A percentile compares a stretch with the other conserved stretches of the same genome.
phyloP scores from a whole-genome alignment of 2,888 invertebrate genomes.

The Watsonalla binaria region DNA sequence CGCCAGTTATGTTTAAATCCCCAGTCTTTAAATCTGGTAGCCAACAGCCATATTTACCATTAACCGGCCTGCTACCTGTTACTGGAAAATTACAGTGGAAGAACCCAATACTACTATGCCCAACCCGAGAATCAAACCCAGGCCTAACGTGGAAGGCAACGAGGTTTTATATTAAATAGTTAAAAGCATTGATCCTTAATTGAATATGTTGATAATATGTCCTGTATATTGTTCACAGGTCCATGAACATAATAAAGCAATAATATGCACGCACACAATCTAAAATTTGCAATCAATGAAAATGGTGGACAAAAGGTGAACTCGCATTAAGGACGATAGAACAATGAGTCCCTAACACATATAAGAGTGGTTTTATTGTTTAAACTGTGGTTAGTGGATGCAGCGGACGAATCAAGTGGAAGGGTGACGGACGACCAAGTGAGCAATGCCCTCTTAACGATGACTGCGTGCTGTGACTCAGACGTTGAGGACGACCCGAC shows the following conservation, averaged over 20 bases:
- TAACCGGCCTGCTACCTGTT: no score
- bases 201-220: neutral
- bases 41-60: no score
- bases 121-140: no score
- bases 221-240: conserved; percentile 21
- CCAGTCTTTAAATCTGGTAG: no score
- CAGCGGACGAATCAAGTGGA: conserved; percentile 54
- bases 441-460: conserved; percentile 77
- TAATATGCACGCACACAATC: conserved; percentile 34
- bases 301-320: conserved; percentile 45
- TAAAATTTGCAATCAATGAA: conserved; percentile 68
- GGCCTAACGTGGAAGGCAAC: no score
- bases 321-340: conserved; percentile 66
- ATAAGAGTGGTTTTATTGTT: conserved; percentile 52
- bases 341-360: conserved; percentile 62
- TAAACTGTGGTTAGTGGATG: conserved; percentile 47
- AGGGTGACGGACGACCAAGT: conserved; percentile 57
- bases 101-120: no score
- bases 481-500: conserved; percentile 73
- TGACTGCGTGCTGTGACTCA: conserved; percentile 68
- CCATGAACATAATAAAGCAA: conserved; percentile 54
- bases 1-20: no score
- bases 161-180: no score
- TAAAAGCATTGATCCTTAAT: no score
- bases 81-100: no score